Base-by-base conservation (phyloP, 2,113 vertebrate species). In the zebrafish (Danio rerio) region DNA sequence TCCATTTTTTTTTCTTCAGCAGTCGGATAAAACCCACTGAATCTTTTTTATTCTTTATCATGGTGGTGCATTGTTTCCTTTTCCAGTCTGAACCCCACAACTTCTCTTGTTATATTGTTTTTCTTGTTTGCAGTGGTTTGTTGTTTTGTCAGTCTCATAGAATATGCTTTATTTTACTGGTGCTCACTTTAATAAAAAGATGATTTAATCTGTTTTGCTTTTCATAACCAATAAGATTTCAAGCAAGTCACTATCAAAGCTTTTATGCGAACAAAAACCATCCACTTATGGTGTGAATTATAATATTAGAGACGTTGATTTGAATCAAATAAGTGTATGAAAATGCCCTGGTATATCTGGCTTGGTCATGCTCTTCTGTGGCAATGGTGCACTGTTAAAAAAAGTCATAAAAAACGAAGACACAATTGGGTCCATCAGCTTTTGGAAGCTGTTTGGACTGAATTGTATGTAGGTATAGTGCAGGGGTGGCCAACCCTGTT, bases 41-140 rank as follows among this genome's bases (percentile, higher is more conserved):
- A 56, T 55, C 3, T 42, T 58, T 76, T 6, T 76, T 76, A 40
- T 42, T 61, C 20, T 61, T n/a, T n/a, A n/a, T n/a, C n/a, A n/a
- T n/a, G n/a, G n/a, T n/a, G n/a, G n/a, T n/a, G n/a, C n/a, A n/a
- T n/a, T 6, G 4, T 71, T 31, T 47, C 40, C 9, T 5, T 45
- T 42, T 12, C n/a, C 11, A 20, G 40, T 9, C 11, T 31, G 43
- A 45, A 49, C 18, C 18, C 1, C 52, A 45, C 55, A 8, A 5
- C 55, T 18, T 16, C 5, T 62, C 43, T 71, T 13, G 16, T 45
- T 61, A 7, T 49, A n/a, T 31, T 5, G 20, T 5, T 72, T 18
- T 40, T 11, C 20, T 10, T 6, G 12, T 42, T 43, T 31, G 53
- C 40, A 3, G 4, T 73, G 9, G 18, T 74, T 74, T 43, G 8